Evolutionary conservation across 2,888 invertebrate species (phyloP), one percentile per base, ranked within the genome.

Genomic region (Thelaira solivaga): DNA sequence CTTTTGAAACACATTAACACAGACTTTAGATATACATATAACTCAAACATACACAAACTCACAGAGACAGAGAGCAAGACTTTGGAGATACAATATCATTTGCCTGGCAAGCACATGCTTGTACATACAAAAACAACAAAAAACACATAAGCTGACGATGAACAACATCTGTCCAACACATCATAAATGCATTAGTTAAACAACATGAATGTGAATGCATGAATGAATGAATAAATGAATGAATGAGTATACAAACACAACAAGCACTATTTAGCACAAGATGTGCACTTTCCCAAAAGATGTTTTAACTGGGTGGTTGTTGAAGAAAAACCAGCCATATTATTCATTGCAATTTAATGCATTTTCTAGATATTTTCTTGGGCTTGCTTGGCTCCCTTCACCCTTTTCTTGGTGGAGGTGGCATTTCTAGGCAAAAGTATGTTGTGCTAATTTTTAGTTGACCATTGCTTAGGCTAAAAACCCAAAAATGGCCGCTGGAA

Each of bases 121-220:
- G 26, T 47, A 5, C 22, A 20, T 29, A 45, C 24, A 43, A 29
- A 29, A 20, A 64, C 51, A 29, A n/a, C 24, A 20, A 29, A 10
- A 18, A 6, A 51, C 6, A 62, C 45, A 41, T 18, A 26, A n/a
- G n/a, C 57, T 47, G 45, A 55, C 41, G 11, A 62, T 59, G 76
- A 49, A 73, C 72, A 76, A 78, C 80, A 81, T 81, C 86, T 86
- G 85, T 83, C 85, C 80, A 83, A 68, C 85, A 85, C 87, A 87
- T 86, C 86, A 86, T 87, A 86, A 86, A 86, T 86, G 85, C 87
- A 86, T 87, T 86, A 86, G 82, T 81, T 80, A 78, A 78, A 78
- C 77, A 78, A 74, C 73, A 78, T 71, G 69, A 47, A 68, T 51
- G 49, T n/a, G n/a, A n/a, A n/a, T n/a, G n/a, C 26, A 64, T 45